These are phyloP conservation scores for Alloscopus bannaensis DNA, from an alignment of 2,888 invertebrate species.

Conservation along the genomic window DNA sequence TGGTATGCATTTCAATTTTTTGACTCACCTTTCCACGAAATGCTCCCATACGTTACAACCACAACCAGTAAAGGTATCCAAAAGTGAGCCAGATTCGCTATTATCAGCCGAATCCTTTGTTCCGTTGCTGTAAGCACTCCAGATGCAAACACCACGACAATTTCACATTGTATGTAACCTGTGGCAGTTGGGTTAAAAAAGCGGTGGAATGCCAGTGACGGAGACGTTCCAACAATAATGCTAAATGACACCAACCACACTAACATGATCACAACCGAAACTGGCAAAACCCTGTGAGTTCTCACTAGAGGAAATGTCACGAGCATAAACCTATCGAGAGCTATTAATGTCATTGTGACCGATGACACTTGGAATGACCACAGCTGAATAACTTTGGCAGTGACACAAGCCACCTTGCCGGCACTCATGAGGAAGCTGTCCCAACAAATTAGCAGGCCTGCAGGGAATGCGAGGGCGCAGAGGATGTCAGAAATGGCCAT, in stretches of 20 bases:
- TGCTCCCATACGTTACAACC: conserved; percentile 15
- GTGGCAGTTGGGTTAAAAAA: conserved; percentile 14
- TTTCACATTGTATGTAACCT: conserved; percentile 33
- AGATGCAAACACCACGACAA: conserved; percentile 16
- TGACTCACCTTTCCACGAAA: conserved; percentile 29
- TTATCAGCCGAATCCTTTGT: conserved; percentile 29
- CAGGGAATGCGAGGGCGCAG: conserved; percentile 34
- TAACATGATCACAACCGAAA: neutral
- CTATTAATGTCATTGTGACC: conserved; percentile 46
- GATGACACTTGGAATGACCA: conserved; percentile 52
- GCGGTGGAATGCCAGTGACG: conserved; percentile 35
- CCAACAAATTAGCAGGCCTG: conserved; percentile 44
- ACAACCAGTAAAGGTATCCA: conserved; percentile 44
- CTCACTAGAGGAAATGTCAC: conserved; percentile 25
- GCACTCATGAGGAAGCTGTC: neutral
- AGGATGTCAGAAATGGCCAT: conserved; percentile 51
- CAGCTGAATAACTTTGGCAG: conserved; percentile 34
- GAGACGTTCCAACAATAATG: conserved; percentile 41
- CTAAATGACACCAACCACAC: conserved; percentile 27
- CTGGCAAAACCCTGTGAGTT: conserved; percentile 1
- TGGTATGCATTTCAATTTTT: too few species aligned
- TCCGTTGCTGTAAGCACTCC: neutral
- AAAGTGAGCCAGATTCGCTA: conserved; percentile 48
- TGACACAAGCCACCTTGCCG: conserved; percentile 22
- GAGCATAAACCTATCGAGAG: conserved; percentile 40